Percentiles rank a stretch among this genome's conserved stretches.
phyloP scores from a whole-genome alignment of 2,113 vertebrate genomes.

The Cebus imitator region DNA sequence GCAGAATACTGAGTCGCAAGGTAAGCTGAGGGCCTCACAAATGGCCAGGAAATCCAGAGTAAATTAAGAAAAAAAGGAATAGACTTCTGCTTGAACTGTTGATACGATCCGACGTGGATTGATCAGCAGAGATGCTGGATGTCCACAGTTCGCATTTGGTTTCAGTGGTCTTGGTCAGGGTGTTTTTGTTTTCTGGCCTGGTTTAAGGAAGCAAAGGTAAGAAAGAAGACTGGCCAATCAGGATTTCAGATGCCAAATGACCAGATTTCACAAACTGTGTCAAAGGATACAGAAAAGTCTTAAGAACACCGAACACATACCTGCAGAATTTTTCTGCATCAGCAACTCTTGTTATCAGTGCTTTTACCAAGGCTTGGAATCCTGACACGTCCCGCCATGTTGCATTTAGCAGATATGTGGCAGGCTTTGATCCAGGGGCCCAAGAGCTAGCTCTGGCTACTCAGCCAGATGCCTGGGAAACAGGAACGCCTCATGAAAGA shows the following conservation, averaged over 20 bases:
- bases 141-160: not conserved
- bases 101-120: not conserved
- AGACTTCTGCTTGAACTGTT: not conserved
- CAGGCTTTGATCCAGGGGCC: no score
- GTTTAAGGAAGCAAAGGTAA: not conserved
- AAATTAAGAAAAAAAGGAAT: not conserved
- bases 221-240: not conserved
- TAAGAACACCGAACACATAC: not conserved
- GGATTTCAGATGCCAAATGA: not conserved
- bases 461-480: rapidly evolving
- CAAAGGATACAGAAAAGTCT: not conserved
- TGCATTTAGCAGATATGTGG: not conserved
- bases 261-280: no score
- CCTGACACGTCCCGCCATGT: no score
- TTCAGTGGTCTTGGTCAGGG: not conserved
- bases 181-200: not conserved
- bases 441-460: not conserved
- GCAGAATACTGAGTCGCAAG: no score
- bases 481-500: not conserved
- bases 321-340: not conserved
- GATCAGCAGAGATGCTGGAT: not conserved
- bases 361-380: not conserved
- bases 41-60: not conserved
- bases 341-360: not conserved
- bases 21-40: not conserved